phyloP scores from a whole-genome alignment of 2,797 vertebrate species.

The Channallabes apus region DNA sequence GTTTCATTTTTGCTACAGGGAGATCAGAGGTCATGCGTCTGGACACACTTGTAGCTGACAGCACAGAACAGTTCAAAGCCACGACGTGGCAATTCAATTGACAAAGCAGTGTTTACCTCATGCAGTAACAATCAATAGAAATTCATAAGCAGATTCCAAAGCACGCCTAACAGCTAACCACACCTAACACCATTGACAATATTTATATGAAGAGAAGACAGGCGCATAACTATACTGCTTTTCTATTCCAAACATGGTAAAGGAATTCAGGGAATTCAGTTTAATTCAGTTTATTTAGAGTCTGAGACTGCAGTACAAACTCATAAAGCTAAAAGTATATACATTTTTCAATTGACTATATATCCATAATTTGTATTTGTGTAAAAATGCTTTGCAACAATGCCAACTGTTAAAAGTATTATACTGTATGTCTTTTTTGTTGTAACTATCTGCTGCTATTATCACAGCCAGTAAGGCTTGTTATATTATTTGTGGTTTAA shows the following conservation, averaged over 20 bases:
- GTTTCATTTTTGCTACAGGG: too few relatives aligned
- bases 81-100: not conserved
- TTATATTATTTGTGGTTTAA: not conserved
- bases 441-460: not conserved
- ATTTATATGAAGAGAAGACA: not conserved
- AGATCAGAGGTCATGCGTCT: not conserved
- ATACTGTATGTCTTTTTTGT: not conserved
- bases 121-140: not conserved
- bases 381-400: too few relatives aligned
- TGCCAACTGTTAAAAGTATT: too few relatives aligned
- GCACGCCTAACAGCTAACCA: not conserved
- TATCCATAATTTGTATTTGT: too few relatives aligned
- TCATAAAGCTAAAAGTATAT: too few relatives aligned
- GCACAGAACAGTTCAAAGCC: not conserved
- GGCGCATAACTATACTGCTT: not conserved
- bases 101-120: not conserved
- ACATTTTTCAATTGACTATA: too few relatives aligned
- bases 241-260: not conserved
- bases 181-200: not conserved
- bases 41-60: not conserved
- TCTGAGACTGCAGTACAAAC: too few relatives aligned
- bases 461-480: not conserved
- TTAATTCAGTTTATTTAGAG: too few relatives aligned
- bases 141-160: not conserved
- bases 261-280: not conserved